Percentiles rank a stretch among this genome's conserved stretches.
Evolutionary conservation across 2,797 vertebrate species (phyloP).

Genomic region (Scarus forsteni): DNA sequence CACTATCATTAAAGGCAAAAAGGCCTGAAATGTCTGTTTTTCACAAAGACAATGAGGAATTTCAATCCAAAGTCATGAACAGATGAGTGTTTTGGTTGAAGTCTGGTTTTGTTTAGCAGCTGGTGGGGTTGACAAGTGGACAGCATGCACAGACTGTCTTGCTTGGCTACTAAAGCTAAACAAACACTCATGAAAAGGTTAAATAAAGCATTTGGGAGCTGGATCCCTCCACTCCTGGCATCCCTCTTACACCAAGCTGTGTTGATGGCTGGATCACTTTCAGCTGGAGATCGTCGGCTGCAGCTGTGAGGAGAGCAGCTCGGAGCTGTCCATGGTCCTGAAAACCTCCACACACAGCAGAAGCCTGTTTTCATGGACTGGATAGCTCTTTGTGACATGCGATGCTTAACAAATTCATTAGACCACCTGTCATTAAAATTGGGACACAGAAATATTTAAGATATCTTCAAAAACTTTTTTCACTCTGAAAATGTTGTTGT

Average conservation of each 20-base stretch:
- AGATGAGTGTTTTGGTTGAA: background rate
- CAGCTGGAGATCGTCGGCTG: background rate
- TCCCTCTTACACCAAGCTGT: background rate
- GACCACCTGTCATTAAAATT: too few relatives aligned
- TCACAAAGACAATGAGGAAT: too few relatives aligned
- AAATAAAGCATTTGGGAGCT: background rate
- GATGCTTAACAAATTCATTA: too few relatives aligned
- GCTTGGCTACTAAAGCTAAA: background rate
- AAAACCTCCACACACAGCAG: background rate
- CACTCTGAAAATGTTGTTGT: too few relatives aligned
- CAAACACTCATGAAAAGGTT: constrained; percentile 1
- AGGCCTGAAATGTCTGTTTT: too few relatives aligned
- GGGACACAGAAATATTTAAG: too few relatives aligned
- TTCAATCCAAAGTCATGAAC: background rate
- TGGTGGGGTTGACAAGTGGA: constrained; percentile 7
- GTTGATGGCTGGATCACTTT: constrained; percentile 11
- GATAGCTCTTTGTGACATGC: background rate
- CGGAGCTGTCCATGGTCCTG: constrained; percentile 3
- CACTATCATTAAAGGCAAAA: too few relatives aligned
- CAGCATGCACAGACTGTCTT: constrained; percentile 3
- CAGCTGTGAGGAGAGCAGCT: background rate
- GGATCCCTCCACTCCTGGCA: background rate
- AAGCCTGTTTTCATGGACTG: background rate
- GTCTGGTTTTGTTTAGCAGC: background rate
- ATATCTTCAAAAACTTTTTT: too few relatives aligned